Percentiles rank a stretch among this genome's conserved stretches.
These are phyloP conservation scores for Drosophila ananassae DNA, from an alignment of 1,140 invertebrate genomes.

Conservation along the genomic window DNA sequence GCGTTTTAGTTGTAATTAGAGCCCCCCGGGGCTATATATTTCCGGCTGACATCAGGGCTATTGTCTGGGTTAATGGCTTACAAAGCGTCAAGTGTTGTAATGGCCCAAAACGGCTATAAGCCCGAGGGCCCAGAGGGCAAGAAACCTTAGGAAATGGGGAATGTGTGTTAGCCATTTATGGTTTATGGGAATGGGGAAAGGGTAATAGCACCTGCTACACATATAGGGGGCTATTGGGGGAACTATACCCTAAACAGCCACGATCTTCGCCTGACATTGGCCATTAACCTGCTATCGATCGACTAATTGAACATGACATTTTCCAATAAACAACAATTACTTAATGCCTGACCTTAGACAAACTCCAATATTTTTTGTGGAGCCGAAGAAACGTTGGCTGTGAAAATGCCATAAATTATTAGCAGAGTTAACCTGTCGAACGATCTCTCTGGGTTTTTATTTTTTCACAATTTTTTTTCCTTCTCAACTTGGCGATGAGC, in stretches of 20 bases:
- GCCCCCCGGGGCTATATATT: conserved; percentile 35
- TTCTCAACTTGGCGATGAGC: conserved; percentile 24
- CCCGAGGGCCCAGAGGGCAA: conserved; percentile 1
- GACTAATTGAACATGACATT: conserved; percentile 79
- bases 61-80: conserved; percentile 58
- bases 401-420: conserved; percentile 61
- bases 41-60: conserved; percentile 52
- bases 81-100: conserved; percentile 53
- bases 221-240: neutral
- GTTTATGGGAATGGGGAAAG: conserved; percentile 18
- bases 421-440: conserved; percentile 26
- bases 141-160: conserved; percentile 5
- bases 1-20: conserved; percentile 58
- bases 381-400: conserved; percentile 9
- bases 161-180: neutral
- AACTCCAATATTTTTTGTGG: conserved; percentile 2
- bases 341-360: conserved; percentile 68
- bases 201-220: conserved; percentile 38
- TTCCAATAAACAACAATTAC: conserved; percentile 77
- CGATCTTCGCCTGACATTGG: conserved; percentile 23
- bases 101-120: conserved; percentile 3
- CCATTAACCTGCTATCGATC: conserved; percentile 17
- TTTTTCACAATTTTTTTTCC: neutral
- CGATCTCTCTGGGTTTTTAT: conserved; percentile 14
- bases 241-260: too few species aligned